phyloP scores from a whole-genome alignment of 2,888 invertebrate genomes.

The Apoda limacodes region DNA sequence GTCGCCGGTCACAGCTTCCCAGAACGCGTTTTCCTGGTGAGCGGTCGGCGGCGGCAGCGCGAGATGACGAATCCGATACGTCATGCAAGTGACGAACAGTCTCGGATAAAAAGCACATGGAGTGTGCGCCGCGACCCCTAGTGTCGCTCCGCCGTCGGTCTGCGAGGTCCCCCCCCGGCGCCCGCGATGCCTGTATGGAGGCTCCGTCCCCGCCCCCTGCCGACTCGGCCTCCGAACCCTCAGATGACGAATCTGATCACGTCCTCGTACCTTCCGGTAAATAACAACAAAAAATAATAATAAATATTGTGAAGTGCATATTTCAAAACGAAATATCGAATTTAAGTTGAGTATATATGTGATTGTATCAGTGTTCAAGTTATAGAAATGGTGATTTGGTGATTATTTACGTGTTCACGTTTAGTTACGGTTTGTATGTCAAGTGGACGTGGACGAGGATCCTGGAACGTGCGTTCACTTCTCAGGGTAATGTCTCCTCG shows the following conservation, averaged over 20 bases:
- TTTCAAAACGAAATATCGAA: no score
- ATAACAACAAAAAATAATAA: no score
- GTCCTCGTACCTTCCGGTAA: constrained; percentile 61
- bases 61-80: constrained; percentile 51
- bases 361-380: no score
- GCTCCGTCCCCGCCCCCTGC: constrained; percentile 32
- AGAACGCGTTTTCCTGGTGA: constrained; percentile 64
- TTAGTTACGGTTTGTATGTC: no score
- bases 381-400: no score
- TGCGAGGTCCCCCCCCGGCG: constrained; percentile 44
- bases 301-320: no score
- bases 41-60: constrained; percentile 22
- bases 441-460: no score
- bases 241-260: constrained; percentile 41
- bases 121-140: constrained; percentile 40
- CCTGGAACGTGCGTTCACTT: no score
- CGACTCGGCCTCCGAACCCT: constrained; percentile 29
- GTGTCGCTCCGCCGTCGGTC: constrained; percentile 21
- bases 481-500: no score
- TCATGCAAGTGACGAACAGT: constrained; percentile 47
- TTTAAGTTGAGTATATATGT: no score
- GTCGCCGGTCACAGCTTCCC: constrained; percentile 39
- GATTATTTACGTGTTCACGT: no score
- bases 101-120: constrained; percentile 43
- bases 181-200: constrained; percentile 62